These are phyloP conservation scores for Neuroterus valhalla DNA, from an alignment of 1,140 invertebrate species.

Conservation along the genomic window DNA sequence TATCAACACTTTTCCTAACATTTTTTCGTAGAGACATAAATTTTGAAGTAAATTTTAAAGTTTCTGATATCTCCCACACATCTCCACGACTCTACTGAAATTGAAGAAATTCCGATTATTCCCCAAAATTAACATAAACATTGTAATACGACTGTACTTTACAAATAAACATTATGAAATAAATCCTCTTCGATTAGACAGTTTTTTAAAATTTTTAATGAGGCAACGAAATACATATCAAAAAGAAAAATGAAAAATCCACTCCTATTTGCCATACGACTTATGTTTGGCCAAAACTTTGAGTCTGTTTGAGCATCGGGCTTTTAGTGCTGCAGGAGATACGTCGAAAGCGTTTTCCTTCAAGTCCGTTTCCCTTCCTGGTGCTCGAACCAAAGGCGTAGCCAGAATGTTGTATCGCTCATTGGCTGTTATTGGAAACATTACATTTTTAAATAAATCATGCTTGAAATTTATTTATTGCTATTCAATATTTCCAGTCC, in stretches of 20 bases:
- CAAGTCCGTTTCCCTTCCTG: conserved; percentile 64
- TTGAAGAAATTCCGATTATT: no score
- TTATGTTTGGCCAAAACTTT: conserved; percentile 61
- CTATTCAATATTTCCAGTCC: background rate
- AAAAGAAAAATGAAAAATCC: background rate
- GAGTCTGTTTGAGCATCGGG: conserved; percentile 55
- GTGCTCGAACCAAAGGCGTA: conserved; percentile 49
- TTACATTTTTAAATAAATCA: background rate
- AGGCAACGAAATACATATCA: background rate
- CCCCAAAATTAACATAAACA: no score
- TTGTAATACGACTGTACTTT: no score
- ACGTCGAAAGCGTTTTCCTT: conserved; percentile 66
- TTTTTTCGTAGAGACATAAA: no score
- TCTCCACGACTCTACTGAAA: no score
- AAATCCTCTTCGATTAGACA: no score
- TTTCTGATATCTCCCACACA: no score
- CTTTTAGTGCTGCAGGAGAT: conserved; percentile 59
- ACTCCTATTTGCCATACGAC: conserved; percentile 36
- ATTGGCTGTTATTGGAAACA: conserved; percentile 49
- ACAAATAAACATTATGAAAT: no score
- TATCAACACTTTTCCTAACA: no score
- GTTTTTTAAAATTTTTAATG: background rate
- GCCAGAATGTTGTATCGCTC: conserved; percentile 55
- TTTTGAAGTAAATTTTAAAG: no score
- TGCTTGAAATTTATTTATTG: background rate